phyloP scores from a whole-genome alignment of 1,140 invertebrate genomes.

The Mamestra configurata region DNA sequence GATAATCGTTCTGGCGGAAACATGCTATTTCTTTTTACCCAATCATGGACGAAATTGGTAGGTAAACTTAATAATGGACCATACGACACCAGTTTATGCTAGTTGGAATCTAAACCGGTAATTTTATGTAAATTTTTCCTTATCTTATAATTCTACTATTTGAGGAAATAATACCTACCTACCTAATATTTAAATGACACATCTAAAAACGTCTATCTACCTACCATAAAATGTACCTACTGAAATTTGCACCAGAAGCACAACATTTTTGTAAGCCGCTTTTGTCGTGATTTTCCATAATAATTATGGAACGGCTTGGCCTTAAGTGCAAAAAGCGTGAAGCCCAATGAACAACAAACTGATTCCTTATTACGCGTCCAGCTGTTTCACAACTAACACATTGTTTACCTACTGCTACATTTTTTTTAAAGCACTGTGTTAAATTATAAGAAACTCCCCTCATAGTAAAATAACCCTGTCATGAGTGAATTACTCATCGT shows the following conservation, averaged over 20 bases:
- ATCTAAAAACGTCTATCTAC: background rate
- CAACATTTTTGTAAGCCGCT: background rate
- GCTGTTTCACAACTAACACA: constrained; percentile 61
- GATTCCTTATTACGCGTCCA: constrained; percentile 60
- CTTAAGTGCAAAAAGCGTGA: constrained; percentile 70
- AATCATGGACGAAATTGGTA: no score
- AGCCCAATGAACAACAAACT: constrained; percentile 54
- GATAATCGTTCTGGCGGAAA: no score
- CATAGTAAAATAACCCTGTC: constrained; percentile 28
- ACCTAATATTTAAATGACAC: background rate
- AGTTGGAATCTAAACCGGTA: no score
- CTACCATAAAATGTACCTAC: background rate
- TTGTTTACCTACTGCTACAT: background rate
- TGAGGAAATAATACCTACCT: constrained; percentile 2
- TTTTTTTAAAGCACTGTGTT: background rate
- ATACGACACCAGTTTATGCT: background rate
- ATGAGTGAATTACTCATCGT: constrained; percentile 60
- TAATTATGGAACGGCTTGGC: constrained; percentile 57
- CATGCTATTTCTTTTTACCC: no score
- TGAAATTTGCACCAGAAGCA: background rate
- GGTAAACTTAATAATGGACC: background rate
- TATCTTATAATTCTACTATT: background rate
- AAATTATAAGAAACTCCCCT: background rate
- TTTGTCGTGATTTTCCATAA: constrained; percentile 40
- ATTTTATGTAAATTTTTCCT: background rate